Evolutionary conservation across 2,113 vertebrate species (phyloP).

Genomic region (Anseranas semipalmata): DNA sequence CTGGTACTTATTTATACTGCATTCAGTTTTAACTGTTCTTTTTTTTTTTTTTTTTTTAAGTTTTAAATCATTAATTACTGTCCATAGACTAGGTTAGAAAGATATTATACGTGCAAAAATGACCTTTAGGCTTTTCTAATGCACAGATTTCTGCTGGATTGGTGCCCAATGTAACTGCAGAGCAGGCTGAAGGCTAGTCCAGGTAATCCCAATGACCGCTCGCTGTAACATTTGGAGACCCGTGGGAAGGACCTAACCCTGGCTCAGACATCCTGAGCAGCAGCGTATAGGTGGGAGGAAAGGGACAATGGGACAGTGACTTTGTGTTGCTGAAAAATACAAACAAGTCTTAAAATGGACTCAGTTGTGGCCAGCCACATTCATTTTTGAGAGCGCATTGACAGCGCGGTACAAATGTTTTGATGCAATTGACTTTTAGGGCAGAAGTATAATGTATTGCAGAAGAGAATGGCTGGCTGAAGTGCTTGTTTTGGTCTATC

Average conservation of each 20-base stretch:
- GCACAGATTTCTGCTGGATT: constrained; percentile 44
- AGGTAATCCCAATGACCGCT: not conserved
- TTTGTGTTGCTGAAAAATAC: not conserved
- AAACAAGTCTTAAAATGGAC: not conserved
- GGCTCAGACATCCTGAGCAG: not conserved
- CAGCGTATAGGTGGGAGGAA: not conserved
- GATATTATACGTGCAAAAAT: constrained; percentile 30
- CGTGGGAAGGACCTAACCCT: not conserved
- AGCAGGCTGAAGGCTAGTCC: constrained; percentile 18
- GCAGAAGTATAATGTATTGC: not conserved
- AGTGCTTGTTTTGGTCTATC: constrained; percentile 19
- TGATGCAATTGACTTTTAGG: not conserved
- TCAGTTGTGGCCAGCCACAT: not conserved
- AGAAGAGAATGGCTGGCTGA: constrained; percentile 2
- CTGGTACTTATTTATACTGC: constrained; percentile 57
- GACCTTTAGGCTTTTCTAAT: constrained; percentile 42
- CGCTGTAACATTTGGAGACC: not conserved
- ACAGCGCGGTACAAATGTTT: not conserved
- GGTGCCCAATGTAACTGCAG: constrained; percentile 40
- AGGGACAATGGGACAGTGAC: not conserved
- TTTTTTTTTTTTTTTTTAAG: constrained; percentile 20
- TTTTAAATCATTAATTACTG: constrained; percentile 29
- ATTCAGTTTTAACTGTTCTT: constrained; percentile 44
- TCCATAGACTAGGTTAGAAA: not conserved
- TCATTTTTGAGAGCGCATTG: not conserved